Evolutionary conservation across 2,113 vertebrate species (phyloP), one percentile per base, ranked within the genome.

Genomic region (Psammodynastes pulverulentus): DNA sequence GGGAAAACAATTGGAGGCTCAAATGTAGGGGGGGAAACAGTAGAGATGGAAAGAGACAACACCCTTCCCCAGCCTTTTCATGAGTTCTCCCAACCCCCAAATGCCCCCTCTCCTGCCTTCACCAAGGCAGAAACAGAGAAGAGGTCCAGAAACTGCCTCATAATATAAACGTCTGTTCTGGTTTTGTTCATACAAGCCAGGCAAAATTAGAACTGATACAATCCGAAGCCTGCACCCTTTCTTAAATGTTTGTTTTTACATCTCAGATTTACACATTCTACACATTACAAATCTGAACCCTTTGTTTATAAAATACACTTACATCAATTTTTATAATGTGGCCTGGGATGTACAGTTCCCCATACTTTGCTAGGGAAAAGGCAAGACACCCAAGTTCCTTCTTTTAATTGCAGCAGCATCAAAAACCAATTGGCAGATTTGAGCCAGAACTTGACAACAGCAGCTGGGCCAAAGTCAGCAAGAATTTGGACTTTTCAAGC

Each of bases 251-350:
- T 39, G 26, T 89, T 53, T 72, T 56, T n/a, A 10, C 46, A 39
- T 85, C 84, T 72, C 87, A 91, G 43, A 84, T 90, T 84, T 93
- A 7, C 90, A 85, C 39, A 46, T 46, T 91, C 46, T n/a, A 54
- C 43, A 79, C n/a, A 85, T n/a, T 45, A 2, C 24, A 54, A n/a
- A 46, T 84, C 86, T 51, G 29, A 45, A 51, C 45, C 34, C 89
- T 51, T 56, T 67, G 67, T 84, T 90, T 93, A 91, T 91, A 29
- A 54, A 29, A 58, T 84, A 29, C 45, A 79, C 43, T 84, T 92
- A 45, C 89, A 89, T 2, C 62, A 48, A 39, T 91, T 89, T 56
- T 10, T 84, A 29, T 15, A 49, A 45, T 13, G 39, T 58, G 43
- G 52, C 52, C 10, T 17, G 79, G 10, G 46, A 1, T 6, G 13